Evolutionary conservation across 2,888 invertebrate genomes (phyloP), one percentile per base, ranked within the genome.

Genomic region (Phytoseiulus persimilis): DNA sequence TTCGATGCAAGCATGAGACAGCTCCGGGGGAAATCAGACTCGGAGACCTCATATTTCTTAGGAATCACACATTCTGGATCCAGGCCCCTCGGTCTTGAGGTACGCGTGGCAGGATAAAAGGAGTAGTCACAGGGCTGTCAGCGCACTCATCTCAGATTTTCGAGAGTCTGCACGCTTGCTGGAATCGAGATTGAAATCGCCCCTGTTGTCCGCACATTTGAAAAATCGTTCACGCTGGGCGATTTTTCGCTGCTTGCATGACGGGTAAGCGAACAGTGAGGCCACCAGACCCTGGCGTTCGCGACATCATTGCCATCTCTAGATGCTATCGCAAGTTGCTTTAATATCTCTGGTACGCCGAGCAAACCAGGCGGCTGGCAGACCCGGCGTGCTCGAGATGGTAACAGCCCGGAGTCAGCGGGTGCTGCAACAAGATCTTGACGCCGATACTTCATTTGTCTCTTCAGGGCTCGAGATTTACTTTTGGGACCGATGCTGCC

Each of bases 401-500:
- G 23, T 18, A 65, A 65, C 23, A 65, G 65, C 65, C 1, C 65
- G 18, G 65, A 65, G 9, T 14, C 65, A 18, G 9, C 1, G 65
- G 9, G 39, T 39, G 39, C 39, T 39, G 39, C 39, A 39, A 65
- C 65, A 65, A 65, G 65, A 65, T 65, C 65, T 65, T 65, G 65
- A 65, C 65, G 65, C 65, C 65, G 65, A 65, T 65, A 65, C 65
- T 65, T 65, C 65, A 65, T 65, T 65, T 65, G 65, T 65, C 65
- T 65, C 65, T 28, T 65, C 65, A 23, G 23, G 18, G 65, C 65
- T 11, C 1, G 65, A 65, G 65, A 65, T 65, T 23, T 65, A 65
- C 65, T 65, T 65, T 65, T 23, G 65, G 23, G 28, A 65, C 65
- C 65, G 65, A 65, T 65, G 65, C 65, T 65, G 65, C 65, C 65